Percentiles rank a stretch among this genome's conserved stretches.
Conservation (phyloP, 1,140 invertebrate species). For the Schlechtendalia chinensis region DNA sequence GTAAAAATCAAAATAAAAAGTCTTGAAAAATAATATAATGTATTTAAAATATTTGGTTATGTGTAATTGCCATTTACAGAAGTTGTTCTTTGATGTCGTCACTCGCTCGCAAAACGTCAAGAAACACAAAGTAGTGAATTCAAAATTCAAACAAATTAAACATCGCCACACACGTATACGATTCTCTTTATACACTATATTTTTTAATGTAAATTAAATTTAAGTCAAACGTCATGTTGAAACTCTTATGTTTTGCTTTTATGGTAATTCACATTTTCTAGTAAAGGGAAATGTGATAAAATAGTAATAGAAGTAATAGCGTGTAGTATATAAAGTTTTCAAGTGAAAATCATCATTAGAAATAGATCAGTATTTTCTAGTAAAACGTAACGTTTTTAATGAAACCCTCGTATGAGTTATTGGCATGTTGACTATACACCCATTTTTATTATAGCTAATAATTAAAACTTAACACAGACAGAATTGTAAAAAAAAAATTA, state of each 20-base stretch:
- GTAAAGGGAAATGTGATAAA: background rate
- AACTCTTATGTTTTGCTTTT: background rate
- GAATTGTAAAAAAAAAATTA: no score
- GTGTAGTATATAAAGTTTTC: background rate
- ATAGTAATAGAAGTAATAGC: background rate
- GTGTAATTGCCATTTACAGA: slow-evolving; percentile 13
- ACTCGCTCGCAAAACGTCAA: background rate
- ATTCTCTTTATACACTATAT: background rate
- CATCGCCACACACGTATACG: background rate
- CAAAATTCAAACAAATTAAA: background rate
- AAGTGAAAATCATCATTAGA: no score
- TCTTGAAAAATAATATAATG: background rate
- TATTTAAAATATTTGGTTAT: slow-evolving; percentile 1
- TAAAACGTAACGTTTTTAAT: no score
- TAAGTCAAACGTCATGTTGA: background rate
- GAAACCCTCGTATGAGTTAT: no score
- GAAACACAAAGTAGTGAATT: background rate
- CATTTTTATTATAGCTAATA: no score
- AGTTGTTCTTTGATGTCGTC: slow-evolving; percentile 2
- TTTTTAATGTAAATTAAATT: background rate
- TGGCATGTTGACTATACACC: no score
- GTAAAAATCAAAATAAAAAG: no score
- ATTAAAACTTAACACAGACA: no score
- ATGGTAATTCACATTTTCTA: background rate
- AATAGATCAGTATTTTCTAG: no score